Percentiles rank a stretch among this genome's conserved stretches.
Evolutionary conservation across 2,797 vertebrate genomes (phyloP).

Genomic region (Dipus sagitta): DNA sequence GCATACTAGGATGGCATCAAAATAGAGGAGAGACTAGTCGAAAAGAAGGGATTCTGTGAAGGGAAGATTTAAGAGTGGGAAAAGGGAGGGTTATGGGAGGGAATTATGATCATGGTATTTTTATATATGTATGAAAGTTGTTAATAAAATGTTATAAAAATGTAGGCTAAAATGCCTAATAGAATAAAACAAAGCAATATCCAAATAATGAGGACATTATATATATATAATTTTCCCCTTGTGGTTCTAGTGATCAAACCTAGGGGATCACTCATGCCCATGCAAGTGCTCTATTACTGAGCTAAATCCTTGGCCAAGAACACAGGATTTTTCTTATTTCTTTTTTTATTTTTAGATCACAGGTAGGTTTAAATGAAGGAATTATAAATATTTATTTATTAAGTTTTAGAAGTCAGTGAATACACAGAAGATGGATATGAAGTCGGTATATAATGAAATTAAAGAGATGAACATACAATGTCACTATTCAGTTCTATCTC

Average conservation of each 20-base stretch:
- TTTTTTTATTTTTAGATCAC: too few species aligned
- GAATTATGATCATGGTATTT: too few species aligned
- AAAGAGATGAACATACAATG: neutral
- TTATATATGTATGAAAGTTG: too few species aligned
- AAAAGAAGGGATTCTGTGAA: too few species aligned
- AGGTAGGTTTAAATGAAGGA: neutral
- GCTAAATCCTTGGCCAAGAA: neutral
- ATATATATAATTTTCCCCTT: too few species aligned
- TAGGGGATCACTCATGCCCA: neutral
- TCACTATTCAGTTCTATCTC: neutral
- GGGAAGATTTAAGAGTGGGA: too few species aligned
- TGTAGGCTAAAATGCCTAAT: neutral
- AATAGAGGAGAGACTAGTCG: too few species aligned
- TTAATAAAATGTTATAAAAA: neutral
- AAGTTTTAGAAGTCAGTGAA: constrained; percentile 2
- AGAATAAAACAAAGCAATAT: neutral
- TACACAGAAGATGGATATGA: neutral
- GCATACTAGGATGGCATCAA: too few species aligned
- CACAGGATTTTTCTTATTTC: neutral
- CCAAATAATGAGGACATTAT: neutral
- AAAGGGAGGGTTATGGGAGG: too few species aligned
- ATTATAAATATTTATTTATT: neutral
- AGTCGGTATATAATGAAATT: neutral
- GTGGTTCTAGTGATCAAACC: neutral
- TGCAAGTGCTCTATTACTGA: neutral